Conservation (phyloP, 2,888 invertebrate species). For the Heliconius erato region DNA sequence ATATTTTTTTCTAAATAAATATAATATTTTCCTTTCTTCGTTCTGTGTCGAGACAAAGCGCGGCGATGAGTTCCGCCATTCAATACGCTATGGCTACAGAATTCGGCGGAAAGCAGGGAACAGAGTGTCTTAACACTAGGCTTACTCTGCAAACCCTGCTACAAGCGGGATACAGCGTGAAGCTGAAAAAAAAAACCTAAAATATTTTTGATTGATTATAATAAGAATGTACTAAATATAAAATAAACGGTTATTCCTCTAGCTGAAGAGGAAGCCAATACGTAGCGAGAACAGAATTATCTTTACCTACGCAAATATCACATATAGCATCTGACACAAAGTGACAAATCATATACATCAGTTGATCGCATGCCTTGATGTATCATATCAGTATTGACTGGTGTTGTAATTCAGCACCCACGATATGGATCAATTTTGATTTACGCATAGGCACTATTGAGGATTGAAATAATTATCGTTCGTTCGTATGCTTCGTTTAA, state of each 20-base stretch:
- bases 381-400: slow-evolving; percentile 43
- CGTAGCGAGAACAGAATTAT: background rate
- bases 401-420: slow-evolving; percentile 35
- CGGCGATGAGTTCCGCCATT: too few species aligned
- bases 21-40: too few species aligned
- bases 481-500: background rate
- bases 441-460: slow-evolving; percentile 30
- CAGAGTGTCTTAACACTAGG: too few species aligned
- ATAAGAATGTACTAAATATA: too few species aligned
- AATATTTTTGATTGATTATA: too few species aligned
- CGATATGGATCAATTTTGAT: slow-evolving; percentile 22
- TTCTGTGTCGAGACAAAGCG: too few species aligned
- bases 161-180: too few species aligned
- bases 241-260: background rate
- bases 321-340: background rate
- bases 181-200: too few species aligned
- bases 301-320: background rate
- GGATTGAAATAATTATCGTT: slow-evolving; percentile 32
- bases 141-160: too few species aligned
- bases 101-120: too few species aligned
- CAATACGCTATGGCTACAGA: too few species aligned
- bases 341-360: slow-evolving; percentile 42
- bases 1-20: too few species aligned
- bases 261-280: background rate
- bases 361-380: slow-evolving; percentile 22